Evolutionary conservation across 2,797 vertebrate species (phyloP), one percentile per base, ranked within the genome.

Genomic region (Clarias pachynema): DNA sequence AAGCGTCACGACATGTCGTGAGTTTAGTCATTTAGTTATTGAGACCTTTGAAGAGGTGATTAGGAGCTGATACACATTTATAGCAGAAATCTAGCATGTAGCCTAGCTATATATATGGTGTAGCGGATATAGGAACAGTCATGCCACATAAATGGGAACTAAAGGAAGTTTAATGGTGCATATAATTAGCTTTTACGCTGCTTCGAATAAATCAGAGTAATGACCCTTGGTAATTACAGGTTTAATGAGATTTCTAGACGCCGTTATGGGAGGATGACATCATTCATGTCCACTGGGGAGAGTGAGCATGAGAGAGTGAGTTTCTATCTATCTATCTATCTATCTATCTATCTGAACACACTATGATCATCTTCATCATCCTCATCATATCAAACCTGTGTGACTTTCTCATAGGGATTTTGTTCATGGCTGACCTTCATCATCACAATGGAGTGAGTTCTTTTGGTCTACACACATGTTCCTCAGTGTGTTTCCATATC

Each of bases 391-490:
- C 40, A 34, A 68, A 75, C 5, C 53, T 85, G 14, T 31, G 14
- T 81, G 63, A 77, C 0, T 69, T 86, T 66, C 93, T 86, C 92
- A 1, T 81, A 99, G 98, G 96, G 96, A 0, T 96, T 94, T 92
- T 99, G 96, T 91, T 96, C 96, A 49, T 99, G 97, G 98, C 86
- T 99, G 86, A 92, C 94, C 0, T 96, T 95, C 65, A 95, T 97
- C 89, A 91, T 99, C 89, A 95, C 92, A 75, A 97, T 99, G 95
- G 94, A 95, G 98, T 99, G 91, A 97, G 98, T 97, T 70, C 24
- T n/a, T 26, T 29, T 72, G 15, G 10, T 9, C 18, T 78, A 26
- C 4, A 80, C 62, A 60, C 53, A 62, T 16, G 44, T 44, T 72
- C 22, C 20, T 44, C 10, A 0, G 4, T 29, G 26, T 57, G 26